These are phyloP conservation scores for Neoaliturus tenellus DNA, from an alignment of 2,888 invertebrate genomes.

Conservation along the genomic window DNA sequence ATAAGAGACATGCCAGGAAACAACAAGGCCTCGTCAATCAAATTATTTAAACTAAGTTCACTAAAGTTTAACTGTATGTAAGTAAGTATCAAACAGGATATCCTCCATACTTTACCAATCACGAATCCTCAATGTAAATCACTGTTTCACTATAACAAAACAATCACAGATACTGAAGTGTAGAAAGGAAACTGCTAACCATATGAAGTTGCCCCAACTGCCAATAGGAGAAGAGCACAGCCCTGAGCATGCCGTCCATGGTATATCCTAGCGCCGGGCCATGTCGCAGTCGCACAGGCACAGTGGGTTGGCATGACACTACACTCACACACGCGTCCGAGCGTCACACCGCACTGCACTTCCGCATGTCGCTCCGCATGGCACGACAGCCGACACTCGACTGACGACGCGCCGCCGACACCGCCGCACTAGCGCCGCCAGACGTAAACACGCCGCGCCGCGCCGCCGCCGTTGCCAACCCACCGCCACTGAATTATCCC, in stretches of 20 bases:
- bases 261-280: slow-evolving; percentile 57
- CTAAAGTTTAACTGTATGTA: too few relatives aligned
- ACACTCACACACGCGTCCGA: neutral
- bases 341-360: neutral
- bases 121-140: too few relatives aligned
- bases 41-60: too few relatives aligned
- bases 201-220: slow-evolving; percentile 65
- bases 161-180: neutral
- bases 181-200: slow-evolving; percentile 38
- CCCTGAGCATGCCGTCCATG: slow-evolving; percentile 74
- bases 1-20: too few relatives aligned
- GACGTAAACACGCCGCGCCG: slow-evolving; percentile 39
- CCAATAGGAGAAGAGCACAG: slow-evolving; percentile 72
- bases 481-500: slow-evolving; percentile 38
- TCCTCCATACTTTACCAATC: too few relatives aligned
- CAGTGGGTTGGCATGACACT: slow-evolving; percentile 53
- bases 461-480: slow-evolving; percentile 48
- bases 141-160: too few relatives aligned
- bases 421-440: slow-evolving; percentile 23
- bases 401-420: neutral
- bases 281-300: slow-evolving; percentile 18
- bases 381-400: slow-evolving; percentile 44
- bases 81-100: too few relatives aligned
- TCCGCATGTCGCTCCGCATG: neutral
- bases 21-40: too few relatives aligned